Base-by-base conservation (phyloP, 2,888 invertebrate species). In the Chouioia cunea region DNA sequence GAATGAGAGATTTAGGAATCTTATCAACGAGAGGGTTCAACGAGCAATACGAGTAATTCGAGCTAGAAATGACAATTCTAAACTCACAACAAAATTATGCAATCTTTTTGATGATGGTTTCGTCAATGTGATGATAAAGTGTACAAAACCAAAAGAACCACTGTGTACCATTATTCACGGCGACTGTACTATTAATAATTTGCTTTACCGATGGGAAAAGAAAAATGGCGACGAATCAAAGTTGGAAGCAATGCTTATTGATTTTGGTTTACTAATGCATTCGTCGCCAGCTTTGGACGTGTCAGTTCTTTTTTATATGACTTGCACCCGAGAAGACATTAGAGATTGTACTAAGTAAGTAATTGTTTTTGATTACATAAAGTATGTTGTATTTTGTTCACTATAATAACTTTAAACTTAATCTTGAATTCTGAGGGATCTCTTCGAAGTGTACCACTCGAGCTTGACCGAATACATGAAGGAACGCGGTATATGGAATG, bases 161-260 rank as follows among this genome's bases (percentile, higher is more conserved):
- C 60, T 85, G 0, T 78, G 82, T 1, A 80, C 80, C 0, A 14
- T 85, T 1, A 79, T 82, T 64, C 84, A 84, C 58, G 84, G 84
- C 0, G 84, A 84, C 47, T 81, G 80, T 47, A 80, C 83, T 0
- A 71, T 79, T 44, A 80, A 81, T 62, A 85, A 84, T 59, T 57
- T 77, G 2, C 68, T 85, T 14, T 84, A 79, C 59, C 76, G 76
- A 68, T 20, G 6, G 66, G 60, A 12, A 20, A 14, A 14, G 44
- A n/a, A n/a, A n/a, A n/a, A 46, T 3, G 6, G 43, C n/a, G n/a
- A n/a, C n/a, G n/a, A n/a, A n/a, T n/a, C n/a, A 0, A 50, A 57
- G 2, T 20, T 75, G 4, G 46, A 74, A n/a, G 76, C 76, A 0
- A 75, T 78, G 73, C 54, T 78, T 1, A 70, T 79, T 12, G 78